A percentile compares a stretch with the other conserved stretches of the same genome.
phyloP scores from a whole-genome alignment of 2,113 vertebrate species.

The Sylvilagus bachmani region DNA sequence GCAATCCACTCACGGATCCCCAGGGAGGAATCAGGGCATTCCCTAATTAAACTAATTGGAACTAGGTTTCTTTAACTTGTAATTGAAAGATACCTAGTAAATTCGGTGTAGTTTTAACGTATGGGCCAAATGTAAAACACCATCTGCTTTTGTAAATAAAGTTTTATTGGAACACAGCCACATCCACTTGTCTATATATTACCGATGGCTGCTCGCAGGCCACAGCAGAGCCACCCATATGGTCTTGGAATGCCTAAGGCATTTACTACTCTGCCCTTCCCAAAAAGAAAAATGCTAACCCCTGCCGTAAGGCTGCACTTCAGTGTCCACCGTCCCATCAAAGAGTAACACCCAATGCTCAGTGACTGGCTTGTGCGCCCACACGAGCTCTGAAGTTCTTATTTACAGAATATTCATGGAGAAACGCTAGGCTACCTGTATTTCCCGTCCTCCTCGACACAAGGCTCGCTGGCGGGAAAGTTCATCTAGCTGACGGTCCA shows the following conservation, averaged over 20 bases:
- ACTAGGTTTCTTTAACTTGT: background rate
- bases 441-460: slow-evolving; percentile 82
- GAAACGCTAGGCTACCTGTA: slow-evolving; percentile 70
- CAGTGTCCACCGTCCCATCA: background rate
- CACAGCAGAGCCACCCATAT: background rate
- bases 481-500: slow-evolving; percentile 89
- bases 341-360: background rate
- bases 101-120: background rate
- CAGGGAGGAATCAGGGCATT: background rate
- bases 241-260: background rate
- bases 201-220: background rate
- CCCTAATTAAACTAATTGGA: background rate
- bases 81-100: background rate
- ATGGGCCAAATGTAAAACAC: background rate
- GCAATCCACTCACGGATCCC: background rate
- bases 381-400: no score
- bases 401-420: background rate
- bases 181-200: background rate
- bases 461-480: slow-evolving; percentile 89
- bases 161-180: background rate
- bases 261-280: background rate
- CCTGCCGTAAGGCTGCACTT: background rate
- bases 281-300: background rate
- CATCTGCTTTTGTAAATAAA: background rate
- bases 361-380: background rate